Percentiles rank a stretch among this genome's conserved stretches.
These are phyloP conservation scores for Aspidiotus destructor DNA, from an alignment of 2,888 invertebrate genomes.

Conservation along the genomic window DNA sequence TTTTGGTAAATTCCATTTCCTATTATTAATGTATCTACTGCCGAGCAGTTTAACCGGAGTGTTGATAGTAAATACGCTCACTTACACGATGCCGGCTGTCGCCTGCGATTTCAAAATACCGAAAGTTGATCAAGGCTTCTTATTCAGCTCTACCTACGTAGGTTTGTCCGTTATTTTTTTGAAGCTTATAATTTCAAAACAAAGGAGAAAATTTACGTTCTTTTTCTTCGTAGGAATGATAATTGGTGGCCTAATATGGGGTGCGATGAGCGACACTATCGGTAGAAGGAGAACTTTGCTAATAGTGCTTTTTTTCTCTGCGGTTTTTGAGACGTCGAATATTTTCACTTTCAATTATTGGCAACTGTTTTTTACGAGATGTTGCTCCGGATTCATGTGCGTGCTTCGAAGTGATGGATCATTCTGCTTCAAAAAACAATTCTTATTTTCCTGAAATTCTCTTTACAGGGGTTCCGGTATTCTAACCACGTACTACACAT, in stretches of 20 bases:
- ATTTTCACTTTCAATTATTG: constrained; percentile 56
- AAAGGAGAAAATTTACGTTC: background rate
- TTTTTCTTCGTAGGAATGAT: constrained; percentile 55
- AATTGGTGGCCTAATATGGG: constrained; percentile 64
- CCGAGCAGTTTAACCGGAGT: constrained; percentile 11
- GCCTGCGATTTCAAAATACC: constrained; percentile 62
- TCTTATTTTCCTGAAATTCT: too few species aligned
- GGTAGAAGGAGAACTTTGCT: constrained; percentile 59
- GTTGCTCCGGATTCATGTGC: constrained; percentile 65
- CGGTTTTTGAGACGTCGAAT: constrained; percentile 53
- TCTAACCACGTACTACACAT: constrained; percentile 60
- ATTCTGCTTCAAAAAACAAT: too few species aligned
- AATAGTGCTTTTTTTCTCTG: constrained; percentile 55
- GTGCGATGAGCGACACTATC: constrained; percentile 62
- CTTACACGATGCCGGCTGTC: constrained; percentile 56
- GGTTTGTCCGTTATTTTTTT: constrained; percentile 46
- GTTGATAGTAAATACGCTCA: constrained; percentile 1
- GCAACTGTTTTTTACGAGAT: constrained; percentile 60
- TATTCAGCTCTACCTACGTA: constrained; percentile 61
- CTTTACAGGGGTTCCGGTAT: constrained; percentile 57
- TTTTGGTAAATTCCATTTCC: constrained; percentile 16
- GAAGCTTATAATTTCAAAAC: too few species aligned
- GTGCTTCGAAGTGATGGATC: constrained; percentile 40
- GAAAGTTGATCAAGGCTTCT: constrained; percentile 58
- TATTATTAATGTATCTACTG: constrained; percentile 7